Evolutionary conservation across 2,888 invertebrate genomes (phyloP).

Genomic region (Ormyrus thymus): DNA sequence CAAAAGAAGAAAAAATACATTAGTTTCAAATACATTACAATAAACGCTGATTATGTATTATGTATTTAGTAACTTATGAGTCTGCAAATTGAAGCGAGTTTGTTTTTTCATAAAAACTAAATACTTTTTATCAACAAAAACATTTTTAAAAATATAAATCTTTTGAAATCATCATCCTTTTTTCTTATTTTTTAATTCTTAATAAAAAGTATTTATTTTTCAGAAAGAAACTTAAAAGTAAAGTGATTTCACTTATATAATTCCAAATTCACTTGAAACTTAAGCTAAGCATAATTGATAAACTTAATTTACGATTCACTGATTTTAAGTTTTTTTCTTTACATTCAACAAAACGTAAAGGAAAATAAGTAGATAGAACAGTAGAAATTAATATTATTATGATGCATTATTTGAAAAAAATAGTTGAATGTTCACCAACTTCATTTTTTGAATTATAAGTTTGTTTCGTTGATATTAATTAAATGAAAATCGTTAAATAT

Average conservation of each 20-base stretch:
- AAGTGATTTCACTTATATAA: neutral
- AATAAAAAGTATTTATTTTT: conserved; percentile 34
- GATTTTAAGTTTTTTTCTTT: conserved; percentile 29
- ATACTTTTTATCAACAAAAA: conserved; percentile 24
- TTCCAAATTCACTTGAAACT: too few relatives aligned
- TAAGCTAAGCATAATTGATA: conserved; percentile 1
- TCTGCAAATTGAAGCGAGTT: conserved; percentile 37
- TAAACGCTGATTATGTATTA: conserved; percentile 37
- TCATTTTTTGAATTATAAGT: too few relatives aligned
- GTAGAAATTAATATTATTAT: conserved; percentile 9
- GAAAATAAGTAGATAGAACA: conserved; percentile 36
- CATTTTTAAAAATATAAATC: too few relatives aligned
- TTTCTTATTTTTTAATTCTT: neutral
- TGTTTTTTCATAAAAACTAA: conserved; percentile 22
- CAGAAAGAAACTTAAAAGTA: conserved; percentile 24
- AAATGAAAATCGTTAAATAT: too few relatives aligned
- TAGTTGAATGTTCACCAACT: too few relatives aligned
- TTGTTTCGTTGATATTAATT: too few relatives aligned
- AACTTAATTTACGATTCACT: conserved; percentile 37
- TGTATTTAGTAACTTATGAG: conserved; percentile 33
- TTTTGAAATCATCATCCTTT: neutral
- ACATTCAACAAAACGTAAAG: conserved; percentile 25
- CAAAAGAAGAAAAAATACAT: conserved; percentile 76
- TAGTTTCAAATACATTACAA: conserved; percentile 64
- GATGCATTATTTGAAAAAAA: neutral